Conservation (phyloP, 1,140 invertebrate species). For the Microplitis mediator region DNA sequence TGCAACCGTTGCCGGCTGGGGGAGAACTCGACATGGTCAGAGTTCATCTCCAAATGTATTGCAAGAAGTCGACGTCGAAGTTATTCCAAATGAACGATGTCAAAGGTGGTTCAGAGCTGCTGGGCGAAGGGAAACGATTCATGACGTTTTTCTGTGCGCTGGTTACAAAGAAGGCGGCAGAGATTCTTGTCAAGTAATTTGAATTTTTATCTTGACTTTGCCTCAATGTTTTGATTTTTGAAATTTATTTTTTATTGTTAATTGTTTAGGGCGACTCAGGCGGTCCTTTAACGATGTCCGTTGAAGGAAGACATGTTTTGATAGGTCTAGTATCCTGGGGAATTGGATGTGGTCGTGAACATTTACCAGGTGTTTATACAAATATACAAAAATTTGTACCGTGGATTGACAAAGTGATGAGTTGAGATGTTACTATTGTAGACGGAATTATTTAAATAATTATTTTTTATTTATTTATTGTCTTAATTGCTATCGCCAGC, state of each 20-base stretch:
- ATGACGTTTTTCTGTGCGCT: constrained; percentile 91
- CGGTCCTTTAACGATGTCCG: constrained; percentile 79
- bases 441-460: not conserved
- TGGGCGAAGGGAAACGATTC: constrained; percentile 86
- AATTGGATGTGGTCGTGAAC: constrained; percentile 87
- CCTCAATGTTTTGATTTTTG: not conserved
- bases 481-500: not conserved
- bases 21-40: constrained; percentile 82
- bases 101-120: constrained; percentile 90
- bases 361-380: constrained; percentile 88
- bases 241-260: not conserved
- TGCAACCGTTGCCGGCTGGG: constrained; percentile 91
- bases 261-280: constrained; percentile 76
- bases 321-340: constrained; percentile 91
- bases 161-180: constrained; percentile 84
- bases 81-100: constrained; percentile 90
- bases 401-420: constrained; percentile 87
- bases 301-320: constrained; percentile 81
- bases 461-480: not conserved
- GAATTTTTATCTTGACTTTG: constrained; percentile 15
- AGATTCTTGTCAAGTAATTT: constrained; percentile 68
- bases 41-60: constrained; percentile 78
- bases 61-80: constrained; percentile 66
- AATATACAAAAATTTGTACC: constrained; percentile 91
- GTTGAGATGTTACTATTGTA: constrained; percentile 45